Conservation (phyloP, 2,797 vertebrate species). For the Microhierax caerulescens region DNA sequence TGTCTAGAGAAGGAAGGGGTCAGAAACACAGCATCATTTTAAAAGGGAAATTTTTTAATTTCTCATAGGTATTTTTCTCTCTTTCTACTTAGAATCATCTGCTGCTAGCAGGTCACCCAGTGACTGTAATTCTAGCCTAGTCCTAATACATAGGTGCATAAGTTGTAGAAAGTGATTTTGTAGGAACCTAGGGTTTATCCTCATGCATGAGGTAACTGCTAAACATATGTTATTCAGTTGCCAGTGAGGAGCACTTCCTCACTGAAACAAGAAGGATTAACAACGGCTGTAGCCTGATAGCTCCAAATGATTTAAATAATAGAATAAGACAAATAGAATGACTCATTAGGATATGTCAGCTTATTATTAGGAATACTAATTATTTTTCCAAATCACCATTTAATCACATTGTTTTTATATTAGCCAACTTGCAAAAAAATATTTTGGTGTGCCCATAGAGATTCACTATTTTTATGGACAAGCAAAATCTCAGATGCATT, state of each 20-base stretch:
- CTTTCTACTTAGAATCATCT: not conserved
- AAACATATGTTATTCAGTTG: not conserved
- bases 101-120: not conserved
- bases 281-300: not conserved
- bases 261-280: not conserved
- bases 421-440: not conserved
- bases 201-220: not conserved
- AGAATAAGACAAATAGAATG: not conserved
- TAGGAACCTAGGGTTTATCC: not conserved
- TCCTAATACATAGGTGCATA: not conserved
- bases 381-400: not conserved
- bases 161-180: not conserved
- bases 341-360: not conserved
- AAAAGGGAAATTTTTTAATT: not conserved
- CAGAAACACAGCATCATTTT: not conserved
- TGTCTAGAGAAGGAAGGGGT: not conserved
- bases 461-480: not conserved
- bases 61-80: not conserved
- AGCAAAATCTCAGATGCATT: not conserved
- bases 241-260: not conserved
- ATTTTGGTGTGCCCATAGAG: fast-evolving
- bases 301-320: not conserved
- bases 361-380: not conserved
- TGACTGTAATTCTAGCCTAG: not conserved
- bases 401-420: not conserved